Evolutionary conservation across 2,113 vertebrate species (phyloP).

Genomic region (Helogale parvula): DNA sequence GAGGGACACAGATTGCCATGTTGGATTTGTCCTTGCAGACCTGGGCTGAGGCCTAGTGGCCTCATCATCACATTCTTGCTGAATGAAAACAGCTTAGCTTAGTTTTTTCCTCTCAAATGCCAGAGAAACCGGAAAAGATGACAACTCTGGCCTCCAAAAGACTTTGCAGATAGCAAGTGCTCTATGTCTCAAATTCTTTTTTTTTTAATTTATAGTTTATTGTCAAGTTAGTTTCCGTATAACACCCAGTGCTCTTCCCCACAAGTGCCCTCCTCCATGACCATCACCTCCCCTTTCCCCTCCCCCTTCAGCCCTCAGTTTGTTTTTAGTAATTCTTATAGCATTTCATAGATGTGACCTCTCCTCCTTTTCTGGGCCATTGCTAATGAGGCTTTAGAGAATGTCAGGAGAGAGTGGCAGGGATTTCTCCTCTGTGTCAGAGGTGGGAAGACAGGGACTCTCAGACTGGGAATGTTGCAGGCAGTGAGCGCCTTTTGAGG

Average conservation of each 20-base stretch:
- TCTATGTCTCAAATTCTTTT: not conserved
- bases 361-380: not conserved
- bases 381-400: not conserved
- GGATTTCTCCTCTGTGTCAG: not conserved
- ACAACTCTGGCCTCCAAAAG: not conserved
- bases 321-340: not conserved
- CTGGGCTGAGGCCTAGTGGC: not conserved
- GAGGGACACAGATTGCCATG: not conserved
- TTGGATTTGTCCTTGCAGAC: not conserved
- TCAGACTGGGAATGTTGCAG: not conserved
- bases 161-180: not conserved
- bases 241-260: too few species aligned
- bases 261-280: too few species aligned
- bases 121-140: conserved; percentile 5
- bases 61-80: not conserved
- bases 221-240: too few species aligned
- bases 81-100: not conserved
- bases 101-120: not conserved
- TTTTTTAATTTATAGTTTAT: too few species aligned
- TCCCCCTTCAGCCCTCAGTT: too few species aligned
- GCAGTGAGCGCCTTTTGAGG: not conserved
- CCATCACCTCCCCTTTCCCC: too few species aligned
- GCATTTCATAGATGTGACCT: not conserved
- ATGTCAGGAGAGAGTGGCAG: not conserved
- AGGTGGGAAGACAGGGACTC: not conserved